phyloP scores from a whole-genome alignment of 2,113 vertebrate genomes.

The Glaucidium brasilianum region DNA sequence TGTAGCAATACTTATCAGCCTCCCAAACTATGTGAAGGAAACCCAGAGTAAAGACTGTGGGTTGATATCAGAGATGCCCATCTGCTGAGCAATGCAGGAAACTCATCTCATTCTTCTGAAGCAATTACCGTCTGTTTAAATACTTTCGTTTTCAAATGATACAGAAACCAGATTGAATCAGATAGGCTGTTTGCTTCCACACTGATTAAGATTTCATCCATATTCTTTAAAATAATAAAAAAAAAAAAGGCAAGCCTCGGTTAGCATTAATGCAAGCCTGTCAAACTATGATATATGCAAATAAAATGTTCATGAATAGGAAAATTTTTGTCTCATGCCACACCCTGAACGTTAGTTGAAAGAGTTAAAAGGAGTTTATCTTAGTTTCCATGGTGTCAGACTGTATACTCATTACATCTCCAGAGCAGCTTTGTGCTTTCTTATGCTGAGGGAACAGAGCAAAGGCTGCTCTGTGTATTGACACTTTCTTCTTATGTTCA shows the following conservation, averaged over 20 bases:
- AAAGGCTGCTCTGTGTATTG: slow-evolving; percentile 66
- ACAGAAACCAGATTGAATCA: slow-evolving; percentile 3
- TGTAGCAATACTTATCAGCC: not conserved
- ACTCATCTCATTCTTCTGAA: not conserved
- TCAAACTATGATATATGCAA: slow-evolving; percentile 1
- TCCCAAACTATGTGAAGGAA: not conserved
- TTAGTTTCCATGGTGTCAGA: slow-evolving; percentile 64
- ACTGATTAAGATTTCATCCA: not conserved
- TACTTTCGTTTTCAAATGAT: not conserved
- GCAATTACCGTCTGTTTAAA: not conserved
- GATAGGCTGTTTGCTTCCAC: not conserved
- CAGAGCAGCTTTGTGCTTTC: slow-evolving; percentile 37
- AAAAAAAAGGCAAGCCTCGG: rapidly evolving
- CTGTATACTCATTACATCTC: slow-evolving; percentile 41
- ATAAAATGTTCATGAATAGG: not conserved
- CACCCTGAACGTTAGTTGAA: not conserved
- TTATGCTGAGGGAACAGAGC: slow-evolving; percentile 48
- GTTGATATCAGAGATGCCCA: not conserved
- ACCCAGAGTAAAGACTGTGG: not conserved
- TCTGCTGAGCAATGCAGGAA: not conserved
- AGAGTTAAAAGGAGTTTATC: slow-evolving; percentile 54
- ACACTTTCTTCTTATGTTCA: slow-evolving; percentile 55
- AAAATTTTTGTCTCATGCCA: slow-evolving; percentile 1
- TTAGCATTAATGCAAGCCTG: not conserved
- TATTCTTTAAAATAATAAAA: not conserved